phyloP scores from a whole-genome alignment of 2,113 vertebrate species.

The Oncorhynchus masou region DNA sequence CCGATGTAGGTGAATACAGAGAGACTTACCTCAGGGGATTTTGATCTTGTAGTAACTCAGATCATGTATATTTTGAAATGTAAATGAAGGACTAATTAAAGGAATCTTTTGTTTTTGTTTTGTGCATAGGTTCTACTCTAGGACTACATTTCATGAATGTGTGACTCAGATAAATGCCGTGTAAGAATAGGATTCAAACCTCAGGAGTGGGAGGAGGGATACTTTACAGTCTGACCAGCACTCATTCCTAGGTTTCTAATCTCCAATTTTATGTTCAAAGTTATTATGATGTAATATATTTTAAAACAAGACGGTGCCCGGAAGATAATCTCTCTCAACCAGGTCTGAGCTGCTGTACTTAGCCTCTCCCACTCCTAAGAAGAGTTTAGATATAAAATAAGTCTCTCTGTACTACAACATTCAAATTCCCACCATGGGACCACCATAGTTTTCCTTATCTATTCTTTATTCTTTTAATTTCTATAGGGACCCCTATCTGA shows the following conservation, averaged over 20 bases:
- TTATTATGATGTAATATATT: neutral
- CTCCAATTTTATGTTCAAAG: constrained; percentile 6
- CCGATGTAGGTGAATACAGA: no score
- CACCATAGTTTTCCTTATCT: neutral
- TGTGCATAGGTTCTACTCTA: neutral
- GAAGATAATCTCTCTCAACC: neutral
- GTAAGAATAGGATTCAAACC: neutral
- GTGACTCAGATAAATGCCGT: no score
- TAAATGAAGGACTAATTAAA: no score
- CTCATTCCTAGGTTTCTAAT: constrained; percentile 66
- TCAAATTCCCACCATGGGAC: constrained; percentile 2
- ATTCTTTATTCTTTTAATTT: neutral
- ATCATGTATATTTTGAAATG: no score
- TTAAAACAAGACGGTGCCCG: constrained; percentile 57
- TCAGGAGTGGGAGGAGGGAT: constrained; percentile 44
- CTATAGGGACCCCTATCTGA: neutral
- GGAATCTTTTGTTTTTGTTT: no score
- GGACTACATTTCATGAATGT: no score
- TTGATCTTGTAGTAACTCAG: no score
- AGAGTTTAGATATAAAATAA: constrained; percentile 18
- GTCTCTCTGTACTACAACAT: constrained; percentile 46
- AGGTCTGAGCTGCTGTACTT: constrained; percentile 40
- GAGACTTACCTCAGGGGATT: no score
- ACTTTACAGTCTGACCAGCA: constrained; percentile 50
- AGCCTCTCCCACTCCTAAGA: constrained; percentile 26